Evolutionary conservation across 2,888 invertebrate genomes (phyloP).

Genomic region (Agrochola lychnidis): DNA sequence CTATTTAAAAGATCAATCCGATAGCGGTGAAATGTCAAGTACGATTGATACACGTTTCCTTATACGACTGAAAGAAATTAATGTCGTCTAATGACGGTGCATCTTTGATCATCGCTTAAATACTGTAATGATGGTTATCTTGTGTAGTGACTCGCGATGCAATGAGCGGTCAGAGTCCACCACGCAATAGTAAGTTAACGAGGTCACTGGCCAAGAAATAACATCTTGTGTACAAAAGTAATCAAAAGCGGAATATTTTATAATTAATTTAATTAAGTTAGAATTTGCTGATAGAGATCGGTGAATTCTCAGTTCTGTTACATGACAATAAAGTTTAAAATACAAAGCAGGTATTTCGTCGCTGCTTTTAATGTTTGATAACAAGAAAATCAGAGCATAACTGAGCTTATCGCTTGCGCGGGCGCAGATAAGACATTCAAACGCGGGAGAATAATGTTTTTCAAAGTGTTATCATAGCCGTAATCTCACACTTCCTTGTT

Average conservation of each 20-base stretch:
- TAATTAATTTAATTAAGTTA: constrained; percentile 49
- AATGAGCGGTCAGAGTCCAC: constrained; percentile 69
- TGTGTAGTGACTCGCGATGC: constrained; percentile 51
- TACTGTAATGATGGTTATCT: constrained; percentile 68
- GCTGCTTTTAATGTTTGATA: constrained; percentile 44
- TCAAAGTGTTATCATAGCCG: constrained; percentile 40
- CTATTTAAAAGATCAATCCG: constrained; percentile 67
- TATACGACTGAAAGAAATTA: constrained; percentile 65
- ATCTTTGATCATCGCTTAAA: constrained; percentile 69
- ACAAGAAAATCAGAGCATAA: constrained; percentile 60
- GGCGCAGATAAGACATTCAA: constrained; percentile 55
- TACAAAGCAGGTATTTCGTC: constrained; percentile 19
- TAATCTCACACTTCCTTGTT: constrained; percentile 52
- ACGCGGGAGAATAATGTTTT: constrained; percentile 51
- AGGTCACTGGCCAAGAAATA: constrained; percentile 69
- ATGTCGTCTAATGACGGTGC: constrained; percentile 69
- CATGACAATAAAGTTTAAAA: constrained; percentile 39
- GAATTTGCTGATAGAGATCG: not conserved
- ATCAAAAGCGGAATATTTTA: constrained; percentile 62
- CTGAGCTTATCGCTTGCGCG: constrained; percentile 52
- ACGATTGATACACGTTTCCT: constrained; percentile 75
- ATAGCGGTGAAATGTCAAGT: constrained; percentile 80
- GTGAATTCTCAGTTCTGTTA: constrained; percentile 30
- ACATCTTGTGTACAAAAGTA: constrained; percentile 54
- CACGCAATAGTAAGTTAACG: constrained; percentile 58